Conservation (phyloP, 2,797 vertebrate genomes). For the Echeneis naucrates region DNA sequence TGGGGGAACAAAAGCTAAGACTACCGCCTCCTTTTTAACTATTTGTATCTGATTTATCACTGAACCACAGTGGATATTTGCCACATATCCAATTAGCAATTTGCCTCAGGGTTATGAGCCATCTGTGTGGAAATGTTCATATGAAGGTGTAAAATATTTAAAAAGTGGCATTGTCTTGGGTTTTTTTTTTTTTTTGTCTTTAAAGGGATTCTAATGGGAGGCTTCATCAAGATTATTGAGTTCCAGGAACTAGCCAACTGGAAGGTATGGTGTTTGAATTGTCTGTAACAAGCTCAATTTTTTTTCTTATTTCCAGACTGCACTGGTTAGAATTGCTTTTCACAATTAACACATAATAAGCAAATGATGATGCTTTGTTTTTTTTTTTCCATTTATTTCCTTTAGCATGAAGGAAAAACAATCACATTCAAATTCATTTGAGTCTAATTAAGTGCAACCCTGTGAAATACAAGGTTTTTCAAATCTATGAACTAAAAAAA, state of each 20-base stretch:
- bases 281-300: not conserved
- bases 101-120: conserved; percentile 20
- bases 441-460: not conserved
- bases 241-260: conserved; percentile 98
- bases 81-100: conserved; percentile 26
- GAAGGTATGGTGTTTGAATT: conserved; percentile 87
- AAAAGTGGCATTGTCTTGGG: too few relatives aligned
- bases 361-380: not conserved
- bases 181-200: conserved; percentile 57
- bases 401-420: conserved; percentile 5
- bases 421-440: not conserved
- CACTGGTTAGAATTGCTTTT: not conserved
- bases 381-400: not conserved
- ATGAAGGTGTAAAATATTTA: conserved; percentile 38
- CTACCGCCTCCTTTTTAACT: conserved; percentile 5
- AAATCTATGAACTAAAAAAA: conserved; percentile 1
- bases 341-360: not conserved
- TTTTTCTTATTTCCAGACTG: conserved; percentile 4
- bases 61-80: conserved; percentile 27
- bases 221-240: conserved; percentile 98
- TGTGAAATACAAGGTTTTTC: not conserved
- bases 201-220: conserved; percentile 98
- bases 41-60: conserved; percentile 19
- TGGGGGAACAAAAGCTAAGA: conserved; percentile 50
- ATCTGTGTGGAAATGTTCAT: conserved; percentile 29